Conservation (phyloP, 1,140 invertebrate species). For the Tribolium madens region DNA sequence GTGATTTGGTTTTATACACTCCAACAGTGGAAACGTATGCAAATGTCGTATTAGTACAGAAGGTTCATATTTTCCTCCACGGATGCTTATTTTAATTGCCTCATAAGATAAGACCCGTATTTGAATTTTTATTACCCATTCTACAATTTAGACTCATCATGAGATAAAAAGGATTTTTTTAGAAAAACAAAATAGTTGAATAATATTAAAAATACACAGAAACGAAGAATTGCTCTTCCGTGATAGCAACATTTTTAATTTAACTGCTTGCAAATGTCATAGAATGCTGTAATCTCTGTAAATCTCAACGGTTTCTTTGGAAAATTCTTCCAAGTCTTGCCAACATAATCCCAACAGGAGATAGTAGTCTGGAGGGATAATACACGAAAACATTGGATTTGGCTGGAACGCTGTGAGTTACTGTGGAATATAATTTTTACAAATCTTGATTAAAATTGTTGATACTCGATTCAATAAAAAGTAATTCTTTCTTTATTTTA, state of each 20-base stretch:
- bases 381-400: not conserved
- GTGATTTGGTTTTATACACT: conserved; percentile 20
- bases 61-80: conserved; percentile 28
- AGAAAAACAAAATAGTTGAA: not conserved
- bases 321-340: not conserved
- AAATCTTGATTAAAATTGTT: too few relatives aligned
- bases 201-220: too few relatives aligned
- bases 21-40: conserved; percentile 18
- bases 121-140: conserved; percentile 9
- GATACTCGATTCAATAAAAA: too few relatives aligned
- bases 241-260: not conserved
- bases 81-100: conserved; percentile 10
- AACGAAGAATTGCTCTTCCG: too few relatives aligned
- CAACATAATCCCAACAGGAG: not conserved
- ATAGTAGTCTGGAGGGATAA: not conserved
- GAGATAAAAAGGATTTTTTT: conserved; percentile 16
- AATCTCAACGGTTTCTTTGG: not conserved
- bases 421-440: too few relatives aligned
- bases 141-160: not conserved
- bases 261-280: not conserved
- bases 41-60: conserved; percentile 29
- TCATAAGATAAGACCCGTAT: conserved; percentile 9
- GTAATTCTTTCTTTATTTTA: too few relatives aligned
- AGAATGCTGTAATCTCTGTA: not conserved
- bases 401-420: not conserved